Evolutionary conservation across 2,797 vertebrate genomes (phyloP).

Genomic region (Eurystomus glaucurus): DNA sequence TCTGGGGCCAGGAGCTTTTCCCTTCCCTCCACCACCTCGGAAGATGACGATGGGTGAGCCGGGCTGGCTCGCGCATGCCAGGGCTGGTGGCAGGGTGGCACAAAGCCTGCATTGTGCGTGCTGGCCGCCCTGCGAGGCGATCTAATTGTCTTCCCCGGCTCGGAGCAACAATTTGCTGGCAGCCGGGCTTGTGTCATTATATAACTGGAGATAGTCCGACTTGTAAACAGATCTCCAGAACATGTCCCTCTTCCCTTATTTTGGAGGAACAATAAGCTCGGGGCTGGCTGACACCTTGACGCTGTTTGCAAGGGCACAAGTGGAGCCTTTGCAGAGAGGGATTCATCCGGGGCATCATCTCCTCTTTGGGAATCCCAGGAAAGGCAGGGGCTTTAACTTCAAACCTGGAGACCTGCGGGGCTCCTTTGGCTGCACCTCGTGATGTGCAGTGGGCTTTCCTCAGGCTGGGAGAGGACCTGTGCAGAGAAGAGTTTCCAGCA

Average conservation of each 20-base stretch:
- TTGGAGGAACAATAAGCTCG: constrained; percentile 52
- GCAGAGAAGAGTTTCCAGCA: background rate
- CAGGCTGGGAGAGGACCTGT: background rate
- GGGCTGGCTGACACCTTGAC: constrained; percentile 43
- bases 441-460: background rate
- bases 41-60: background rate
- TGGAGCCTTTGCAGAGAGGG: background rate
- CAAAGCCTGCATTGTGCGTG: constrained; percentile 76
- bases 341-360: background rate
- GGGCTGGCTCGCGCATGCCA: background rate
- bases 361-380: background rate
- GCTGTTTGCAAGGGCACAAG: background rate
- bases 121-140: constrained; percentile 52
- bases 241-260: constrained; percentile 44
- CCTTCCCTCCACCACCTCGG: background rate
- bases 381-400: background rate
- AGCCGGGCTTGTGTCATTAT: constrained; percentile 74
- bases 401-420: background rate
- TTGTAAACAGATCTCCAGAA: constrained; percentile 71
- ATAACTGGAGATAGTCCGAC: constrained; percentile 72
- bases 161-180: constrained; percentile 72
- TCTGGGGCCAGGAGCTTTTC: background rate
- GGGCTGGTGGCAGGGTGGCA: constrained; percentile 70
- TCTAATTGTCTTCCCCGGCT: constrained; percentile 72
- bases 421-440: background rate